Conservation (phyloP, 92 coral and sea anemone genomes). For the Palythoa caribaeorum region DNA sequence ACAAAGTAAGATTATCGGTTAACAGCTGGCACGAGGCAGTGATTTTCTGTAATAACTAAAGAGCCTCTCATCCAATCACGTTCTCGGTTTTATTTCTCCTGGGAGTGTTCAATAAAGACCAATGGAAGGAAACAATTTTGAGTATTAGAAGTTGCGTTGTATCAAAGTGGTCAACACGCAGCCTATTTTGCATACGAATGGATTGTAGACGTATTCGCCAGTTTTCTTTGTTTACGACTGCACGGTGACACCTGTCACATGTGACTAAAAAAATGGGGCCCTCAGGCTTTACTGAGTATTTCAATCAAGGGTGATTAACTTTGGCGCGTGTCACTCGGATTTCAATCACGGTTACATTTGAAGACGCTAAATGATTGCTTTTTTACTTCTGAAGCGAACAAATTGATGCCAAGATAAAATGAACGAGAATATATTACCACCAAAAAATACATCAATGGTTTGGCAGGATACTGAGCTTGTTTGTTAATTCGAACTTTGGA, state of each 20-base stretch:
- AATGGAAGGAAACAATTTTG: conserved; percentile 31
- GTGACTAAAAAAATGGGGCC: conserved; percentile 17
- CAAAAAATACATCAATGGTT: not conserved
- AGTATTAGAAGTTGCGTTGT: conserved; percentile 17
- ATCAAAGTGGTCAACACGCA: conserved; percentile 39
- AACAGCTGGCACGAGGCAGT: conserved; percentile 75
- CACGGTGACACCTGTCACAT: conserved; percentile 47
- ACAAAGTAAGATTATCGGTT: conserved; percentile 39
- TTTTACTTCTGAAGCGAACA: not conserved
- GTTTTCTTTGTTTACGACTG: conserved; percentile 33
- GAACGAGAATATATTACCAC: not conserved
- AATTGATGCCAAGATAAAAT: not conserved
- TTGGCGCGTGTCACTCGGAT: conserved; percentile 39
- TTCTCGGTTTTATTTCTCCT: conserved; percentile 20
- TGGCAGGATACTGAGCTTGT: not conserved
- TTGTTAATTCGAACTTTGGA: not conserved
- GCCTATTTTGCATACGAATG: conserved; percentile 52
- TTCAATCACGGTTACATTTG: not conserved
- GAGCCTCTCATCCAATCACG: conserved; percentile 38
- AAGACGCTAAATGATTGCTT: not conserved
- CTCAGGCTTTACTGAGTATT: not conserved
- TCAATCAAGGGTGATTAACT: conserved; percentile 16
- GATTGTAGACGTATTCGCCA: not conserved
- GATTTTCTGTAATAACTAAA: conserved; percentile 28
- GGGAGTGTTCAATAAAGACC: conserved; percentile 41